Base-by-base conservation (phyloP, 2,113 vertebrate genomes). In the Aleadryas rufinucha region DNA sequence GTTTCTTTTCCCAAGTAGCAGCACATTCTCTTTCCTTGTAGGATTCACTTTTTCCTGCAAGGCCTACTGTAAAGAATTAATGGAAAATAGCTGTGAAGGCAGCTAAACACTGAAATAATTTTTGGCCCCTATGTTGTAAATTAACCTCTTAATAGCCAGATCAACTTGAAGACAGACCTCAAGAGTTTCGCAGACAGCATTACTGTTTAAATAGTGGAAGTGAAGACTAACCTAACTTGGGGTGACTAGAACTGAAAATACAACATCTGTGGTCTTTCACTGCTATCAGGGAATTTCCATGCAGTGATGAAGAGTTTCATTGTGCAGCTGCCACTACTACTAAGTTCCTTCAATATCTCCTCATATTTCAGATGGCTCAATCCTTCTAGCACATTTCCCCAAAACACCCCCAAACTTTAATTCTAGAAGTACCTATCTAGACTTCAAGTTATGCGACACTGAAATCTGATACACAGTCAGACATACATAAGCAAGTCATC, bases 1-100 rank as follows among this genome's bases (percentile, higher is more conserved):
- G 97, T 76, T 98, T 98, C 95, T 99, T 98, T 95, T 99, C 99
- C 98, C 97, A 98, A 87, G 99, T 94, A 81, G 99, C 68, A 70
- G 98, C 94, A 94, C 98, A 97, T 82, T 99, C 98, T 20, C 95
- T 77, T 63, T 98, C 98, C 94, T 28, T 96, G 75, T 37, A 91
- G 39, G 87, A 72, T 76, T 96, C 78, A 90, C 74, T 92, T 81
- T 79, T 64, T 42, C 20, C 93, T 60, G 28, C 35, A 11, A 61
- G 39, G 42, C 10, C 82, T 74, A 59, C 10, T 87, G 56, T n/a
- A 87, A 71, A 91, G 17, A 63, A 42, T 75, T 30, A 87, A 44
- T 24, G 13, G 13, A 80, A 93, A 80, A 50, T 1, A 89, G 26
- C 11, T 59, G 6, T 18, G 21, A 93, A 87, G 21, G 35, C 44